A percentile compares a stretch with the other conserved stretches of the same genome.
These are phyloP conservation scores for Biston stratarius DNA, from an alignment of 2,888 invertebrate genomes.

Conservation along the genomic window DNA sequence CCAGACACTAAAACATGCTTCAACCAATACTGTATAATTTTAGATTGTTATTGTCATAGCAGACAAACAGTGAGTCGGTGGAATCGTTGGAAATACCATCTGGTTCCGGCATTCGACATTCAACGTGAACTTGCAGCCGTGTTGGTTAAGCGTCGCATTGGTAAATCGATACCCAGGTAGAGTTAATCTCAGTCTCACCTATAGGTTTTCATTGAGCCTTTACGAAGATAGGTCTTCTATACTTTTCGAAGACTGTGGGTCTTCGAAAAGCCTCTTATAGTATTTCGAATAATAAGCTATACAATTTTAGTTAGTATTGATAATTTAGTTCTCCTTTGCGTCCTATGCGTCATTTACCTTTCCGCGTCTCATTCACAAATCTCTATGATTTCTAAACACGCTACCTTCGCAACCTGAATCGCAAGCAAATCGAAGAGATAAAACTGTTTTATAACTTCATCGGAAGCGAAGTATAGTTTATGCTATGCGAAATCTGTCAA, in stretches of 20 bases:
- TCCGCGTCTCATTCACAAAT: conserved; percentile 39
- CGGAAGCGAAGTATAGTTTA: conserved; percentile 20
- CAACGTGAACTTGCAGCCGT: conserved; percentile 30
- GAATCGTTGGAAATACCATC: conserved; percentile 24
- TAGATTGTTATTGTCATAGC: conserved; percentile 28
- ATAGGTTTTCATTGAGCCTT: conserved; percentile 46
- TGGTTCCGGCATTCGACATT: conserved; percentile 17
- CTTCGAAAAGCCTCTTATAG: conserved; percentile 30
- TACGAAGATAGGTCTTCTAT: too few species aligned
- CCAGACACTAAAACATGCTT: conserved; percentile 21
- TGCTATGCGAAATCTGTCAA: conserved; percentile 14
- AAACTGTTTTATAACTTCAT: conserved; percentile 29
- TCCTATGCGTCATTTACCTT: conserved; percentile 24
- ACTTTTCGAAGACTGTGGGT: too few species aligned
- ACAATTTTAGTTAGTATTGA: conserved; percentile 4
- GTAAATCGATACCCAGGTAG: conserved; percentile 39
- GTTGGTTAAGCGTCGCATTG: conserved; percentile 5
- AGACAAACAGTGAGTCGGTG: conserved; percentile 29
- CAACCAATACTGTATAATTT: conserved; percentile 23
- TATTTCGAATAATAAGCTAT: conserved; percentile 6
- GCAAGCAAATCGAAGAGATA: conserved; percentile 45
- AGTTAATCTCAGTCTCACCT: conserved; percentile 45
- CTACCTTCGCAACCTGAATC: conserved; percentile 56
- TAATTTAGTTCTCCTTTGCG: not conserved
- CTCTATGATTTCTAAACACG: conserved; percentile 33